phyloP scores from a whole-genome alignment of 2,113 vertebrate genomes.

The Sorex araneus region DNA sequence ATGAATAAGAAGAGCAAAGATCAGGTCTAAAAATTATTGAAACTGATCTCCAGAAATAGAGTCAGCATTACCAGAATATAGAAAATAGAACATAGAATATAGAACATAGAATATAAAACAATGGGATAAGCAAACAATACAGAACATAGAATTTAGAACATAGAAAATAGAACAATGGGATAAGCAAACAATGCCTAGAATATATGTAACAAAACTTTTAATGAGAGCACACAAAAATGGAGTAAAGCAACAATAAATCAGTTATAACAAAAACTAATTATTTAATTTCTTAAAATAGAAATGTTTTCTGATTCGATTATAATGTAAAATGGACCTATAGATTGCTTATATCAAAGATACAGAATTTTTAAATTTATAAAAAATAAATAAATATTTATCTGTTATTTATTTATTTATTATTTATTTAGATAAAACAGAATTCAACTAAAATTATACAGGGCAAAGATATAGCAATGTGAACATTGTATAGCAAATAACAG shows the following conservation, averaged over 20 bases:
- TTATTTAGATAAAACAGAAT: conserved; percentile 30
- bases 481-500: not conserved
- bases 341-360: too few relatives aligned
- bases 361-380: too few relatives aligned
- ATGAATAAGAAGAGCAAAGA: conserved; percentile 1
- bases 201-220: not conserved
- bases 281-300: conserved; percentile 46
- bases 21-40: conserved; percentile 48
- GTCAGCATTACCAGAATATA: not conserved
- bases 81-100: conserved; percentile 1
- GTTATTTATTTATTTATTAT: too few relatives aligned
- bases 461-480: conserved; percentile 41
- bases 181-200: conserved; percentile 28
- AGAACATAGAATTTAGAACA: conserved; percentile 36
- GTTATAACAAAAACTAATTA: conserved; percentile 14
- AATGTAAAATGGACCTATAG: not conserved
- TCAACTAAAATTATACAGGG: conserved; percentile 48
- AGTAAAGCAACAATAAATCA: conserved; percentile 33
- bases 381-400: too few relatives aligned
- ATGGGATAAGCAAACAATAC: conserved; percentile 47
- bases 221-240: not conserved
- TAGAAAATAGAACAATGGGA: not conserved
- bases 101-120: too few relatives aligned
- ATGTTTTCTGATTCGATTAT: conserved; percentile 43
- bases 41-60: not conserved